Conservation (phyloP, 2,888 invertebrate genomes). For the Cataglyphis cursor region DNA sequence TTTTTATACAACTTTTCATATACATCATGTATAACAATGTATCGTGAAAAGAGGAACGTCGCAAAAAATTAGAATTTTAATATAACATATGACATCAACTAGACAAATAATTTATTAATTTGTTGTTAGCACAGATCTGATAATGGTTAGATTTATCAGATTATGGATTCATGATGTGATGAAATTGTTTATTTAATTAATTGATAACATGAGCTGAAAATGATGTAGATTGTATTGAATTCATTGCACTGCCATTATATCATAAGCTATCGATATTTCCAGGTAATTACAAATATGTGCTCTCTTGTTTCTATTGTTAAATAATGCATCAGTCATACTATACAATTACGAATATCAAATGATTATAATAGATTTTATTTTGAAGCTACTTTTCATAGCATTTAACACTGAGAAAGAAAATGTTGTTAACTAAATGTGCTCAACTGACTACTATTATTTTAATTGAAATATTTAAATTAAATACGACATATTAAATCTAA, state of each 20-base stretch:
- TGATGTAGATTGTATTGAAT: slow-evolving; percentile 54
- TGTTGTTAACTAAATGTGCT: no score
- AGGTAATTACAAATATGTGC: slow-evolving; percentile 42
- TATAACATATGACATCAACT: neutral
- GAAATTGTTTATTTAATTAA: slow-evolving; percentile 56
- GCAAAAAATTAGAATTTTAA: neutral
- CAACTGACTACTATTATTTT: no score
- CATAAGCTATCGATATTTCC: slow-evolving; percentile 53
- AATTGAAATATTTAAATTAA: no score
- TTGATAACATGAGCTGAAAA: slow-evolving; percentile 53
- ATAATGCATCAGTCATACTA: slow-evolving; percentile 41
- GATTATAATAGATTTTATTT: slow-evolving; percentile 29
- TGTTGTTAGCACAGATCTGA: slow-evolving; percentile 22
- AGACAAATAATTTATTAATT: slow-evolving; percentile 46
- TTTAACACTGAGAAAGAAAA: no score
- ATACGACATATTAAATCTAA: no score
- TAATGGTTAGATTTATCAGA: slow-evolving; percentile 53
- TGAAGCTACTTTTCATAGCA: neutral
- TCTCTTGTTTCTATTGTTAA: slow-evolving; percentile 50
- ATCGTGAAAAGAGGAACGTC: neutral
- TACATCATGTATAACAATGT: neutral
- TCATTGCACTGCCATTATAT: slow-evolving; percentile 56
- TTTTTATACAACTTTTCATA: neutral
- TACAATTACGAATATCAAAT: slow-evolving; percentile 50
- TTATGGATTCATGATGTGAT: slow-evolving; percentile 43